A percentile compares a stretch with the other conserved stretches of the same genome.
phyloP scores from a whole-genome alignment of 2,797 vertebrate genomes.

The Lutjanus campechanus region DNA sequence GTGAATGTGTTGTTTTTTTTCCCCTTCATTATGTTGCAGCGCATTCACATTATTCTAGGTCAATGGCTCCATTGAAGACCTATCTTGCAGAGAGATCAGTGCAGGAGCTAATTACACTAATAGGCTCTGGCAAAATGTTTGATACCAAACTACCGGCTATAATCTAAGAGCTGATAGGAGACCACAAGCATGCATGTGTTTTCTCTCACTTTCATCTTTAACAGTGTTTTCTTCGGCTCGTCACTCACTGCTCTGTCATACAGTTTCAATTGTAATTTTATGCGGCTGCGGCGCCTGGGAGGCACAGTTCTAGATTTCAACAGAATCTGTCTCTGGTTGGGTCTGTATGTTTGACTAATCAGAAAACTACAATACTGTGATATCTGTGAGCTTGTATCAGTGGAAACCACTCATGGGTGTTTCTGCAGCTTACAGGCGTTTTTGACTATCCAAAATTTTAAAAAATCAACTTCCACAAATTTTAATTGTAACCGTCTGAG shows the following conservation, averaged over 20 bases:
- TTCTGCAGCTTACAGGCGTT: too few relatives aligned
- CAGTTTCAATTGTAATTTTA: constrained; percentile 10
- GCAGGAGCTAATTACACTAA: constrained; percentile 73
- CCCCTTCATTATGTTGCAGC: constrained; percentile 56
- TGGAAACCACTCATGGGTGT: too few relatives aligned
- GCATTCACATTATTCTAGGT: constrained; percentile 68
- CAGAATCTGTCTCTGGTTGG: not conserved
- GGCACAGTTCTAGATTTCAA: not conserved
- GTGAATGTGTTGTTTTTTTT: constrained; percentile 52
- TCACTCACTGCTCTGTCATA: not conserved
- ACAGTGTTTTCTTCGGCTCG: constrained; percentile 26
- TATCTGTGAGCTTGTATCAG: too few relatives aligned
- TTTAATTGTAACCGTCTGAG: too few relatives aligned
- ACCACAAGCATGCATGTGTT: constrained; percentile 36
- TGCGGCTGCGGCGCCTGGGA: not conserved
- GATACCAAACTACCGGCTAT: constrained; percentile 56
- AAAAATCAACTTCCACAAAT: too few relatives aligned
- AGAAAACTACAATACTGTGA: not conserved
- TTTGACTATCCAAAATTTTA: too few relatives aligned
- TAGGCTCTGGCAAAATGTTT: constrained; percentile 68
- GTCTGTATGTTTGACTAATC: not conserved
- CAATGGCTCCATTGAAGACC: constrained; percentile 64
- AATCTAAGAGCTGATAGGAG: constrained; percentile 52
- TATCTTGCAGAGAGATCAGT: constrained; percentile 64
- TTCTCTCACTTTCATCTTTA: constrained; percentile 46